Evolutionary conservation across 2,797 vertebrate species (phyloP).

Genomic region (Margarornis squamiger): DNA sequence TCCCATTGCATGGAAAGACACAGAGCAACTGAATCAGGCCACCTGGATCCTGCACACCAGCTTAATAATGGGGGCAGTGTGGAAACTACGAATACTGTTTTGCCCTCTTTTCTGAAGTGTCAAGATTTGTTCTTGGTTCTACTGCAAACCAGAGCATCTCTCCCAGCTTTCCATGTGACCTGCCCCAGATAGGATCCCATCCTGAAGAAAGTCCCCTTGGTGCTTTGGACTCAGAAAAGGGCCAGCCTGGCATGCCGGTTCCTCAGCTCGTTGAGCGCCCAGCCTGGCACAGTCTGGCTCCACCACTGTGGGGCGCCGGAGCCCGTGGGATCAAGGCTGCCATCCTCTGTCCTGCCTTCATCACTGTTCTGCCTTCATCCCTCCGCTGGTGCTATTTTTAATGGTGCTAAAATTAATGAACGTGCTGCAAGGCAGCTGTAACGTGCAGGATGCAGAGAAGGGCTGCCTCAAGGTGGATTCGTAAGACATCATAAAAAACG

Average conservation of each 20-base stretch:
- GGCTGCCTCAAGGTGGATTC: constrained; percentile 50
- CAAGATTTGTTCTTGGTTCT: background rate
- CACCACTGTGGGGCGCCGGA: constrained; percentile 39
- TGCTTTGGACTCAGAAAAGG: background rate
- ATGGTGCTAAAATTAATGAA: constrained; percentile 53
- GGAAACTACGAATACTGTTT: background rate
- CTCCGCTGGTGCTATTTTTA: background rate
- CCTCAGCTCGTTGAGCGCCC: fast-evolving
- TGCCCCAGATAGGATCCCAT: background rate
- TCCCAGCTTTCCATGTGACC: fast-evolving
- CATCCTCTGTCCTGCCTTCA: background rate
- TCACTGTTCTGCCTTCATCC: background rate
- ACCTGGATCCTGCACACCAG: background rate
- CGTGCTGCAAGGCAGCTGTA: constrained; percentile 29
- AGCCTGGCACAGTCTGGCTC: background rate
- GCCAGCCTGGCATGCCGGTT: fast-evolving
- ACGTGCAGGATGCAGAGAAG: background rate
- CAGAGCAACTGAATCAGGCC: background rate
- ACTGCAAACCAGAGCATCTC: background rate
- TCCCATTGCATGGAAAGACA: background rate
- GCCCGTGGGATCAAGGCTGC: background rate
- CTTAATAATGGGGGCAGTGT: background rate
- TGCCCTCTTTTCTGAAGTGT: background rate
- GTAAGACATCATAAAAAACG: constrained; percentile 13
- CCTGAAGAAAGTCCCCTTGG: background rate